Base-by-base conservation (phyloP, 2,888 invertebrate species). In the Beris morrisii region DNA sequence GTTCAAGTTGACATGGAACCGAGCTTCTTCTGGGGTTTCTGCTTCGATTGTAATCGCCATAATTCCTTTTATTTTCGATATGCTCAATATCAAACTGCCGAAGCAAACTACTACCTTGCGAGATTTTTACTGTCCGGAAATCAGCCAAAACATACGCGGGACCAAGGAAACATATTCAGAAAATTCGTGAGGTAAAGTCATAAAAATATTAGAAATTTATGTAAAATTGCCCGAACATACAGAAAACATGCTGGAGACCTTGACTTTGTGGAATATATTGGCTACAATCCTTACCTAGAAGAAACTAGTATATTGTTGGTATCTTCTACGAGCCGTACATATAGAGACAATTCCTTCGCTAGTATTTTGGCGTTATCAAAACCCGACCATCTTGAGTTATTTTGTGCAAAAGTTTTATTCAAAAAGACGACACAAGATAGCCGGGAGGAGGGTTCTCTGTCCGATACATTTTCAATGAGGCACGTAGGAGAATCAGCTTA, bases 401-500 rank as follows among this genome's bases (percentile, higher is more conserved):
- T 65, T 65, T 65, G 65, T 65, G 65, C 65, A 65, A 65, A 65
- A 65, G 56, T 56, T 65, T 50, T 65, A 55, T 38, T 32, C 45
- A 32, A 53, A 54, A 28, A 31, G 22, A 31, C 30, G 31, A 46
- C n/a, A 31, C 28, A 15, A 5, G 13, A 50, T 65, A 65, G 56
- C 56, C 55, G 46, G 65, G 55, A 65, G 65, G 57, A 38, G 38
- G 5, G 38, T 38, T 22, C 32, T 55, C 55, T 57, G 57, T 50
- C 43, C 46, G 57, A 50, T 56, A 65, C 65, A 65, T 56, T 55
- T 11, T 11, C 22, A 53, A 53, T 12, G 22, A 53, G 31, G 38
- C 38, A 52, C 15, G 52, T 52, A 52, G 13, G 52, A 52, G 52
- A 52, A 52, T 5, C 11, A 28, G 52, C 15, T 28, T 13, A 52